A percentile compares a stretch with the other conserved stretches of the same genome.
phyloP scores from a whole-genome alignment of 2,888 invertebrate species.

The Parochlus steinenii region DNA sequence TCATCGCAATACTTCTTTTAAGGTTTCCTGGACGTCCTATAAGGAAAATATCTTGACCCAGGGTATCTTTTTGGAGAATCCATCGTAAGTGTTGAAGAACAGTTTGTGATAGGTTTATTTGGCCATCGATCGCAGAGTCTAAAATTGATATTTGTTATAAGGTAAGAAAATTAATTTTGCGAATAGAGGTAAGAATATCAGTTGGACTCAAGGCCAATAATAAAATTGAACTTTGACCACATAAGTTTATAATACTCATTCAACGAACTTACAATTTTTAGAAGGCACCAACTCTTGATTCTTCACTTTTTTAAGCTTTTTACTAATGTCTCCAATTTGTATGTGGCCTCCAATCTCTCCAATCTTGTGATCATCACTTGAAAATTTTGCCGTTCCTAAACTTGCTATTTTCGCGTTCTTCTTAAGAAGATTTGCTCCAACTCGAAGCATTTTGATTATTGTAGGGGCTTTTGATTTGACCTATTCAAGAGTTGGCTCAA shows the following conservation, averaged over 20 bases:
- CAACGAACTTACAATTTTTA: slow-evolving; percentile 26
- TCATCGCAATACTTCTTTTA: slow-evolving; percentile 67
- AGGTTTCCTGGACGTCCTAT: slow-evolving; percentile 76
- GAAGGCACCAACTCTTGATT: slow-evolving; percentile 68
- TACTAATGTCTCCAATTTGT: slow-evolving; percentile 57
- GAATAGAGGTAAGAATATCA: slow-evolving; percentile 14
- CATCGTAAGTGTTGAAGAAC: slow-evolving; percentile 70
- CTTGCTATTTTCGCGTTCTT: too few relatives aligned
- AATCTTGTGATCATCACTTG: too few relatives aligned
- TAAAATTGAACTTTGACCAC: too few relatives aligned
- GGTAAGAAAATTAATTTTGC: slow-evolving; percentile 14
- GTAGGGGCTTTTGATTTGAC: too few relatives aligned
- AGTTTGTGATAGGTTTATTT: slow-evolving; percentile 47
- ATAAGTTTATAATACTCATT: too few relatives aligned
- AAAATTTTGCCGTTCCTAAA: too few relatives aligned
- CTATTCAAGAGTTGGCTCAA: too few relatives aligned
- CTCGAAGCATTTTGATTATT: too few relatives aligned
- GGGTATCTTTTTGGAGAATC: slow-evolving; percentile 89
- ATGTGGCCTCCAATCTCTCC: slow-evolving; percentile 34
- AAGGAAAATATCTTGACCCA: slow-evolving; percentile 91
- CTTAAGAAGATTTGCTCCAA: too few relatives aligned
- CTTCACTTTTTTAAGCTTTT: slow-evolving; percentile 42
- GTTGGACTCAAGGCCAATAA: too few relatives aligned
- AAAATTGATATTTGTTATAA: slow-evolving; percentile 12
- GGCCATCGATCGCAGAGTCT: slow-evolving; percentile 28